Conservation (phyloP, 1,140 invertebrate species). For the Eumaeus atala region DNA sequence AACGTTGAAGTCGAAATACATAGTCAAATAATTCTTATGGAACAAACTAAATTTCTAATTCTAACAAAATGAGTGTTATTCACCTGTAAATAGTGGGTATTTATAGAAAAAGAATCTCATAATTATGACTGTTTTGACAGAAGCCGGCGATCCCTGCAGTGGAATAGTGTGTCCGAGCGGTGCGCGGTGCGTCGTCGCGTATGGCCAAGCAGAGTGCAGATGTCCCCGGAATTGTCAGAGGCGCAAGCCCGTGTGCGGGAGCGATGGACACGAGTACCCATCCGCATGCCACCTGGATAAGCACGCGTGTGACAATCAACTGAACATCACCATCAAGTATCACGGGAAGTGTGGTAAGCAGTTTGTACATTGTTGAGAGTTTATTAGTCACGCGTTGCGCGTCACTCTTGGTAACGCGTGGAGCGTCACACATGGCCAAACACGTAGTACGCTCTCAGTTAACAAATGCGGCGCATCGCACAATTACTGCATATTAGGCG, state of each 20-base stretch:
- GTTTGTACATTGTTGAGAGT: too few species aligned
- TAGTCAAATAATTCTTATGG: too few species aligned
- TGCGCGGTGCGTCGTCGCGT: constrained; percentile 83
- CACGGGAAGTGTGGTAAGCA: constrained; percentile 92
- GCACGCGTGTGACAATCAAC: constrained; percentile 81
- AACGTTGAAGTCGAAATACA: too few species aligned
- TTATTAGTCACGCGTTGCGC: neutral
- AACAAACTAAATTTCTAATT: too few species aligned
- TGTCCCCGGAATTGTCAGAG: constrained; percentile 86
- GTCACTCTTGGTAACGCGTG: too few species aligned
- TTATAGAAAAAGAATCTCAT: neutral
- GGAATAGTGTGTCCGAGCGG: constrained; percentile 83
- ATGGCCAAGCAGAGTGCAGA: constrained; percentile 83
- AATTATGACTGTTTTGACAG: constrained; percentile 48
- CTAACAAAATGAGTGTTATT: too few species aligned
- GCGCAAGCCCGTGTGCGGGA: constrained; percentile 81
- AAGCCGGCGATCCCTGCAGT: constrained; percentile 84
- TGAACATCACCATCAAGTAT: constrained; percentile 88
- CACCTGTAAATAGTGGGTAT: neutral
- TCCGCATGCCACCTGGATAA: constrained; percentile 87
- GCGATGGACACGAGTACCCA: constrained; percentile 82
- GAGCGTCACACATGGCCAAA: too few species aligned
- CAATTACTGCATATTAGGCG: too few species aligned
- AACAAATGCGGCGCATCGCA: too few species aligned
- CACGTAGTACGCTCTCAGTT: too few species aligned